Evolutionary conservation across 64 coral and sea anemone species (phyloP), one percentile per base, ranked within the genome.

Genomic region (Pachyseris speciosa): DNA sequence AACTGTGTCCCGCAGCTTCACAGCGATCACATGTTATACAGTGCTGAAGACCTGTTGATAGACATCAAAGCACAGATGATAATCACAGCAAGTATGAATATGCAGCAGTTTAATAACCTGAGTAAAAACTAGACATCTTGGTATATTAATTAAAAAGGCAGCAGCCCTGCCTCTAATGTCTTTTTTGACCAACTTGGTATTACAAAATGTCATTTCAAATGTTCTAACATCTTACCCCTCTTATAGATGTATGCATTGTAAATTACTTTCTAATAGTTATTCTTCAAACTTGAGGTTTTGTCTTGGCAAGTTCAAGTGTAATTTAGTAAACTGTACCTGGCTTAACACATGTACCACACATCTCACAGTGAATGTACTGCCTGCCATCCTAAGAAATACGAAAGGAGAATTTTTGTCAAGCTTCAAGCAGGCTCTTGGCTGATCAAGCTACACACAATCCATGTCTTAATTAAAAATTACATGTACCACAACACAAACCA

Each of bases 281-380:
- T n/a, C n/a, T n/a, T n/a, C n/a, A n/a, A n/a, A n/a, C n/a, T n/a
- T n/a, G n/a, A n/a, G n/a, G n/a, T n/a, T n/a, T n/a, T n/a, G n/a
- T n/a, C n/a, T n/a, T n/a, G n/a, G n/a, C n/a, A n/a, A n/a, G n/a
- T n/a, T n/a, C n/a, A n/a, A n/a, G n/a, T n/a, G n/a, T n/a, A n/a
- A n/a, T n/a, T n/a, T n/a, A n/a, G n/a, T n/a, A n/a, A n/a, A n/a
- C n/a, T n/a, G n/a, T 95, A 98, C 96, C 92, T 98, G 92, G 92
- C 66, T 98, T 98, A 41, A 98, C 96, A 91, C 96, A 98, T 64
- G 52, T 92, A 19, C 69, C 70, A 88, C 96, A 98, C 48, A 61
- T 45, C 39, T 78, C 69, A 76, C 96, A 98, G 37, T 98, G 96
- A 63, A 94, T 42, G 37, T 94, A 98, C 41, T 74, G 75, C 40